A percentile compares a stretch with the other conserved stretches of the same genome.
These are phyloP conservation scores for Pseudomyrmex concolor DNA, from an alignment of 1,140 invertebrate species.

Conservation along the genomic window DNA sequence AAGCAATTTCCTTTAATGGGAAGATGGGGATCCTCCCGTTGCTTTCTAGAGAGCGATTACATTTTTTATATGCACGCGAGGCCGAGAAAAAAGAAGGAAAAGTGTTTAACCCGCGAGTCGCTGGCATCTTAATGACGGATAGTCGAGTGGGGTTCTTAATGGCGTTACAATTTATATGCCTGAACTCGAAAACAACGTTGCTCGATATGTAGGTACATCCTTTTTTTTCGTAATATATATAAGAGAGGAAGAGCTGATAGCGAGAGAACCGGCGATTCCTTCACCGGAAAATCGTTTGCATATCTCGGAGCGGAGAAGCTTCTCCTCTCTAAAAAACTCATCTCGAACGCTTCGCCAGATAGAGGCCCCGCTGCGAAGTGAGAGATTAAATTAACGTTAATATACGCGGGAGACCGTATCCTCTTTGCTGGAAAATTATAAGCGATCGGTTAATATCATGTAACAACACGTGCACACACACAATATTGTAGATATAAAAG, in stretches of 20 bases:
- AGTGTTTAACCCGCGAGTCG: constrained; percentile 2
- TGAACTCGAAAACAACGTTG: constrained; percentile 5
- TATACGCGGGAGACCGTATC: not conserved
- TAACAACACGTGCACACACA: not conserved
- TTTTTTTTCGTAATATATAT: too few relatives aligned
- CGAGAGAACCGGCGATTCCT: not conserved
- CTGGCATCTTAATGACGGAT: constrained; percentile 10
- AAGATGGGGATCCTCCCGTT: constrained; percentile 29
- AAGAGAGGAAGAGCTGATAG: not conserved
- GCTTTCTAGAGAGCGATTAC: constrained; percentile 36
- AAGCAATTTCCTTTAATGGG: constrained; percentile 56
- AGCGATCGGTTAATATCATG: constrained; percentile 1
- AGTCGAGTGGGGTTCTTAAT: not conserved
- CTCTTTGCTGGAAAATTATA: not conserved
- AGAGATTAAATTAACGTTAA: constrained; percentile 3
- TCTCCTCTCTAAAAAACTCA: not conserved
- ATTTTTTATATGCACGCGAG: constrained; percentile 32
- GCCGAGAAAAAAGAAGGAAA: constrained; percentile 1
- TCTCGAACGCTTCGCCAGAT: not conserved
- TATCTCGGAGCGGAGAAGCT: not conserved
- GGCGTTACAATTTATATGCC: constrained; percentile 22
- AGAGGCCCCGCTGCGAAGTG: not conserved
- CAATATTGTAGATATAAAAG: not conserved
- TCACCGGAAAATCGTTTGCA: not conserved
- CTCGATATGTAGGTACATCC: not conserved